Evolutionary conservation across 2,113 vertebrate genomes (phyloP), one percentile per base, ranked within the genome.

Genomic region (Peromyscus leucopus): DNA sequence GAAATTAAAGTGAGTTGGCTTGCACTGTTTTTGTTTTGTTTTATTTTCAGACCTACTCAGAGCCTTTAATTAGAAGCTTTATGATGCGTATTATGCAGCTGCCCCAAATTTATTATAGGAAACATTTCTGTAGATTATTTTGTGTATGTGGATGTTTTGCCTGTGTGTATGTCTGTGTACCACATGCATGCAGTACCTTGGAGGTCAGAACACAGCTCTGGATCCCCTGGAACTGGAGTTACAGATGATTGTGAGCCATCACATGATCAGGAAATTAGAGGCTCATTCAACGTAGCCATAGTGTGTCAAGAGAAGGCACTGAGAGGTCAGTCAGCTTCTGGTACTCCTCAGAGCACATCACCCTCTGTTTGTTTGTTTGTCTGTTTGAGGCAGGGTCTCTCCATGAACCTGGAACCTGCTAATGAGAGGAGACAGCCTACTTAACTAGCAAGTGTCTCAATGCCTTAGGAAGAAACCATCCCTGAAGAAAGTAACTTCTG

Each of bases 11-110:
- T 48, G 39, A 5, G 51, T 75, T 93, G 82, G 74, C 39, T 33
- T 67, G 88, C 57, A 83, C 63, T 72, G 46, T 21, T 67, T 36
- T 57, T 51, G 5, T 72, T 55, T 21, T 67, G 36, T 57, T 51
- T 33, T 33, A n/a, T 59, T 39, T 89, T 22, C 46, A 84, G 67
- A 65, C 24, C 57, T 96, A 95, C n/a, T 90, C 17, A 67, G 92
- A 72, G 74, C 51, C 88, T 96, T 97, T 71, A 55, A 71, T 33
- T 15, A 22, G 75, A 57, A 7, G 0, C 11, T 74, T 71, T 26
- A 33, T 31, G 11, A 21, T 79, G 22, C 28, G 16, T 9, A 19
- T 36, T 15, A 39, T 57, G 71, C 39, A 46, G 28, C 67, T 76
- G 33, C 12, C 86, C 91, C 71, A 85, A 57, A 84, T 76, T 71